Conservation (phyloP, 2,888 invertebrate species). For the Orchesella flavescens region DNA sequence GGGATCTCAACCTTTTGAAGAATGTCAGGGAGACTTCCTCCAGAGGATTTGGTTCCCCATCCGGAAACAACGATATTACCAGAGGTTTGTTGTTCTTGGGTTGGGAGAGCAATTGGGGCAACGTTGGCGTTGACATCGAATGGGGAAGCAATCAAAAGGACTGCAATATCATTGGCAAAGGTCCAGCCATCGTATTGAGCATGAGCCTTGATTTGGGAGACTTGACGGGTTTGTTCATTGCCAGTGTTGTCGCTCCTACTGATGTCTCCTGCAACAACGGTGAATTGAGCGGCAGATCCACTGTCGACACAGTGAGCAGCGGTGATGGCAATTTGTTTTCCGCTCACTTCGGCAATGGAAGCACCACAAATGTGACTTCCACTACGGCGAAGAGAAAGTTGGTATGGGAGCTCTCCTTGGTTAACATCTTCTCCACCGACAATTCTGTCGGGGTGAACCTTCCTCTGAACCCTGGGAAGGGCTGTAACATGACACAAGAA, state of each 20-base stretch:
- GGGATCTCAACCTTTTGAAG: conserved; percentile 48
- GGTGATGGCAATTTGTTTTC: conserved; percentile 3
- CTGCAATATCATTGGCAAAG: conserved; percentile 70
- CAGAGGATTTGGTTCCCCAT: conserved; percentile 68
- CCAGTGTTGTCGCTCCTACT: conserved; percentile 25
- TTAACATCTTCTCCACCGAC: conserved; percentile 52
- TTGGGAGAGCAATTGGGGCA: conserved; percentile 67
- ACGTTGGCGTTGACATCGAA: conserved; percentile 62
- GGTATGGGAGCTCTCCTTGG: conserved; percentile 56
- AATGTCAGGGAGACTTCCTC: conserved; percentile 28
- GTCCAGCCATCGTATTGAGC: conserved; percentile 59
- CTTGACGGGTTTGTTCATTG: conserved; percentile 49
- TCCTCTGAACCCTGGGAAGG: conserved; percentile 19
- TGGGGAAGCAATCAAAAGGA: conserved; percentile 57
- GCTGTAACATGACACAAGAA: conserved; percentile 15
- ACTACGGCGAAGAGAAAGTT: conserved; percentile 27
- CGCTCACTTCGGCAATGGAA: conserved; percentile 5
- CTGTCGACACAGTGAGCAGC: conserved; percentile 56
- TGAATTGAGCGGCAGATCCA: neutral
- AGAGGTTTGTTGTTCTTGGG: conserved; percentile 30
- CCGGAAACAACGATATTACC: conserved; percentile 65
- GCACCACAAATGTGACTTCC: conserved; percentile 43
- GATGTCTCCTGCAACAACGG: conserved; percentile 62
- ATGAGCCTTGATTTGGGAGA: conserved; percentile 57
- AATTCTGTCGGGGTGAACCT: conserved; percentile 42